Evolutionary conservation across 2,888 invertebrate species (phyloP).

Genomic region (Xestia sexstrigata): DNA sequence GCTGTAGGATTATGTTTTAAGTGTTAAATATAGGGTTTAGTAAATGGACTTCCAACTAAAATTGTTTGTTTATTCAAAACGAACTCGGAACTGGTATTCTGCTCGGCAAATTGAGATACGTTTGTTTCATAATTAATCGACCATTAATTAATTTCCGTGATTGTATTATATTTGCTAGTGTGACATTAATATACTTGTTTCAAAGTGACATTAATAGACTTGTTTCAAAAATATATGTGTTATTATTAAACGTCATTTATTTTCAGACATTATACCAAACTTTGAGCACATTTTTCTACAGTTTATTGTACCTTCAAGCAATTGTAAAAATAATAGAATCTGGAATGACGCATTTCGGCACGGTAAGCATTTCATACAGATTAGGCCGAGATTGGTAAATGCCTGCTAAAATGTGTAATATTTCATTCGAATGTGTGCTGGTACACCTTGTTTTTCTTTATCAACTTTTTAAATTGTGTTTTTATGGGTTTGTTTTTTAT

Average conservation of each 20-base stretch:
- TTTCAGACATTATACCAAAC: conserved; percentile 33
- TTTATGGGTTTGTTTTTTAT: too few species aligned
- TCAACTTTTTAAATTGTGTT: too few species aligned
- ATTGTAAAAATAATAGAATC: background rate
- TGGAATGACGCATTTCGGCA: background rate
- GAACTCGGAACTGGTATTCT: background rate
- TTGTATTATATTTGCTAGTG: background rate
- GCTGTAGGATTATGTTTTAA: too few species aligned
- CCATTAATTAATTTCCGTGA: background rate
- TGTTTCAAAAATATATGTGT: background rate
- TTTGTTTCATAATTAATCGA: background rate
- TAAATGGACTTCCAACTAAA: background rate
- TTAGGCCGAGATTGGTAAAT: background rate
- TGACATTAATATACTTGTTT: background rate
- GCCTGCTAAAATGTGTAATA: too few species aligned
- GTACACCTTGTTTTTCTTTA: too few species aligned
- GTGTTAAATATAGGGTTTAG: background rate
- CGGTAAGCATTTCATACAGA: background rate
- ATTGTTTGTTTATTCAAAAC: background rate
- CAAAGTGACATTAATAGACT: background rate
- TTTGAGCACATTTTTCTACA: conserved; percentile 22
- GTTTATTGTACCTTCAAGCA: conserved; percentile 23
- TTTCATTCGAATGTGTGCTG: background rate
- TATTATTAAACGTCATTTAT: background rate
- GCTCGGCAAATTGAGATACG: too few species aligned